Conservation (phyloP, 2,797 vertebrate genomes). For the Betta splendens region DNA sequence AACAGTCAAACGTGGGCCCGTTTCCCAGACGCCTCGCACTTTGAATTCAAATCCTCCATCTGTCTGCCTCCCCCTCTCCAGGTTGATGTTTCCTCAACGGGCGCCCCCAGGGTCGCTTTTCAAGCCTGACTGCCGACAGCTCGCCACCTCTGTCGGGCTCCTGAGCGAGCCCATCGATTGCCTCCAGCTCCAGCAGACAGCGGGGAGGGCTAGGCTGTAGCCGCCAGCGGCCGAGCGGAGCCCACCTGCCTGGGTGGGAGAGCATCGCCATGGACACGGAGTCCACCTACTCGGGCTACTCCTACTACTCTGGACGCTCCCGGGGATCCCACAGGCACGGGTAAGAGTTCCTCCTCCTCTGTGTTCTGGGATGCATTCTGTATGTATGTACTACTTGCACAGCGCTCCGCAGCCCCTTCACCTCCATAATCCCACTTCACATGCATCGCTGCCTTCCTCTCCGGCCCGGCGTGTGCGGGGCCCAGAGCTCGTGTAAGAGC, state of each 20-base stretch:
- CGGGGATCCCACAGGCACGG: constrained; percentile 89
- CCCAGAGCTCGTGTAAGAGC: constrained; percentile 23
- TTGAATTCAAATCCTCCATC: constrained; percentile 35
- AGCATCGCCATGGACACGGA: constrained; percentile 92
- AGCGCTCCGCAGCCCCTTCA: background rate
- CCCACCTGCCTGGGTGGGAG: constrained; percentile 53
- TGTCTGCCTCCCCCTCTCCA: constrained; percentile 26
- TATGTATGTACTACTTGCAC: no score
- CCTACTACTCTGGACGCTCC: constrained; percentile 93
- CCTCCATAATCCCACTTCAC: background rate
- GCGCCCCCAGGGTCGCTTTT: constrained; percentile 71
- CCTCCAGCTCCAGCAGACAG: constrained; percentile 50
- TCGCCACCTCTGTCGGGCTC: constrained; percentile 58
- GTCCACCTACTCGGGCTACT: constrained; percentile 95
- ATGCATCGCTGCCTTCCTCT: constrained; percentile 7
- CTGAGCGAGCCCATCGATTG: constrained; percentile 56
- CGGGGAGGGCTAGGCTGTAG: constrained; percentile 44
- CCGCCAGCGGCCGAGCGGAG: constrained; percentile 60
- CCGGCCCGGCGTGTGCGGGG: constrained; percentile 14
- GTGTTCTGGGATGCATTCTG: no score
- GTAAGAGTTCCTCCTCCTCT: constrained; percentile 54
- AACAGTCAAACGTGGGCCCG: constrained; percentile 17
- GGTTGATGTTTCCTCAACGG: constrained; percentile 75
- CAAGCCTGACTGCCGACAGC: constrained; percentile 69
- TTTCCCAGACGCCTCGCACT: constrained; percentile 35